Evolutionary conservation across 1,140 invertebrate species (phyloP).

Genomic region (Potamilus streckersoni): DNA sequence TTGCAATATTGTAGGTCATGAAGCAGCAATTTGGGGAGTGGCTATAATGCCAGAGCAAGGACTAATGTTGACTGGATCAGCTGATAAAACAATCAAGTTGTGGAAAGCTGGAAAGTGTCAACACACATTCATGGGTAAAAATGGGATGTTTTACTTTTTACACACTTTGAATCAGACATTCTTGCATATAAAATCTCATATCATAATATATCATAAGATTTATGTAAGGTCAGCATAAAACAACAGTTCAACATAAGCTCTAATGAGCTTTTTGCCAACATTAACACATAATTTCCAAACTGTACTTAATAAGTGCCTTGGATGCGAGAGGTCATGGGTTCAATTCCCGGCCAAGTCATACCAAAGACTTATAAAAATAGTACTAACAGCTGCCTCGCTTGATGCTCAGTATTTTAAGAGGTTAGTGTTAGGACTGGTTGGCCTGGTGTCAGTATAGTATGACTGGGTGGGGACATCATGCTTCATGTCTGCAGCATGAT

Average conservation of each 20-base stretch:
- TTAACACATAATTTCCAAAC: neutral
- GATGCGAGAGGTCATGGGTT: too few species aligned
- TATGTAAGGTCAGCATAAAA: neutral
- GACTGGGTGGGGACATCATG: too few species aligned
- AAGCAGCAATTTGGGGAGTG: slow-evolving; percentile 89
- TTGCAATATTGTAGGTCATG: slow-evolving; percentile 74
- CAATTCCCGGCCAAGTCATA: too few species aligned
- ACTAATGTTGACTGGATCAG: slow-evolving; percentile 81
- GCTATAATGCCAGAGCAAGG: slow-evolving; percentile 72
- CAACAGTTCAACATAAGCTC: too few species aligned
- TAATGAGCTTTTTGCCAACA: too few species aligned
- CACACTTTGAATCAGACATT: neutral
- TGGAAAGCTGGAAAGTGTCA: slow-evolving; percentile 76
- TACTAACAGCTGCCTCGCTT: too few species aligned
- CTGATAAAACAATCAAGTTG: slow-evolving; percentile 89
- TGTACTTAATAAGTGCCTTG: neutral
- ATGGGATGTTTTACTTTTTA: neutral
- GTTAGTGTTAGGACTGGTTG: too few species aligned
- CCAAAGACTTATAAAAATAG: too few species aligned
- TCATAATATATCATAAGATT: neutral
- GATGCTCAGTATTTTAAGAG: too few species aligned
- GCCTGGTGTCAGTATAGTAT: too few species aligned
- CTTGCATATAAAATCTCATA: neutral
- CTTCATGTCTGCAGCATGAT: too few species aligned
- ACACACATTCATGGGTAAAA: slow-evolving; percentile 64